Evolutionary conservation across 2,797 vertebrate species (phyloP).

Genomic region (Gallinago solitaria): DNA sequence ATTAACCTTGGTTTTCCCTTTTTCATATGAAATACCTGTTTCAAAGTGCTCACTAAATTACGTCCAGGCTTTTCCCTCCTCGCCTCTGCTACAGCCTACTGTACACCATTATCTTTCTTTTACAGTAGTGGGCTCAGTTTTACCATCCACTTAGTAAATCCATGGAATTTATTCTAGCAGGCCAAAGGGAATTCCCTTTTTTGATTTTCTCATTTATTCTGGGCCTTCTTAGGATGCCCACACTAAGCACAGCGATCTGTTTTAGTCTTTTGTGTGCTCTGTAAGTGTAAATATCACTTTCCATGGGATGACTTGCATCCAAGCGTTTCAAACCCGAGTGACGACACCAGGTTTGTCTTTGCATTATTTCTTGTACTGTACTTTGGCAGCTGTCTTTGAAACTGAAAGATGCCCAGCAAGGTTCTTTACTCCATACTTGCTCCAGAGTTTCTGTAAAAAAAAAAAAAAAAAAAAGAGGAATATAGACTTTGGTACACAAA

Average conservation of each 20-base stretch:
- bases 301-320: not conserved
- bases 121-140: not conserved
- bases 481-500: not conserved
- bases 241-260: not conserved
- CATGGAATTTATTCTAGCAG: constrained; percentile 35
- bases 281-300: not conserved
- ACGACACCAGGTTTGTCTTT: not conserved
- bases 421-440: not conserved
- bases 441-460: not conserved
- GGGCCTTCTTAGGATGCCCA: constrained; percentile 17
- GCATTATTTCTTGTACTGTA: not conserved
- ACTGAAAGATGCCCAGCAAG: not conserved
- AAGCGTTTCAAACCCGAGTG: not conserved
- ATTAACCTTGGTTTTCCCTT: constrained; percentile 13
- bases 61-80: not conserved
- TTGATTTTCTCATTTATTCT: constrained; percentile 17
- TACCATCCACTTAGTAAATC: constrained; percentile 44
- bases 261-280: not conserved
- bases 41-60: constrained; percentile 13
- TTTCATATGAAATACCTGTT: constrained; percentile 27
- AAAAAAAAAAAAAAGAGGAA: not conserved
- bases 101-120: constrained; percentile 17
- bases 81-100: not conserved
- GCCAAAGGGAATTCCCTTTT: constrained; percentile 40
- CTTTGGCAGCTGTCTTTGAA: not conserved